Conservation (phyloP, 2,888 invertebrate genomes). For the Podabrus alpinus region DNA sequence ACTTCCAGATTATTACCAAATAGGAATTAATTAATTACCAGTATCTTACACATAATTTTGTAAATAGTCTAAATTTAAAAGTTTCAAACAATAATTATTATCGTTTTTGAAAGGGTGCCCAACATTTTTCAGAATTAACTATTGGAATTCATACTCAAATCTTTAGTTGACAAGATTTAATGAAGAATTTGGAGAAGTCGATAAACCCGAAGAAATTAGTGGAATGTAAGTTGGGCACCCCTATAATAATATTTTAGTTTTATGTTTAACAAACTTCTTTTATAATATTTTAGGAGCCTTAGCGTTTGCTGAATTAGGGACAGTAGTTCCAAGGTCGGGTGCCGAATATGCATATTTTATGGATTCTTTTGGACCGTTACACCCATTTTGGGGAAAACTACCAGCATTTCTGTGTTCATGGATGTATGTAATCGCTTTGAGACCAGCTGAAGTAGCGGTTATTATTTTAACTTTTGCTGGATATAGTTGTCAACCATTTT, state of each 20-base stretch:
- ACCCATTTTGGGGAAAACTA: constrained; percentile 71
- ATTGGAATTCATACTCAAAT: background rate
- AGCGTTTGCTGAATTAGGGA: constrained; percentile 80
- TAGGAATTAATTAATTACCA: too few species aligned
- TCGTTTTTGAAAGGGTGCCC: background rate
- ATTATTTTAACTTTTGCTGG: constrained; percentile 77
- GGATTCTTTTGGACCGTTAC: constrained; percentile 71
- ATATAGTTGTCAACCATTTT: constrained; percentile 71
- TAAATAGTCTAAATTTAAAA: too few species aligned
- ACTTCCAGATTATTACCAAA: too few species aligned
- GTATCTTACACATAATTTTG: too few species aligned
- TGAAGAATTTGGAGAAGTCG: background rate
- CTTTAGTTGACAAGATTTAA: background rate
- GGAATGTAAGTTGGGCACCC: background rate
- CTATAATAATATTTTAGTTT: background rate
- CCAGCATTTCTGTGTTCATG: constrained; percentile 78
- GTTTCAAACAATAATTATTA: too few species aligned
- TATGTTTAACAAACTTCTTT: background rate
- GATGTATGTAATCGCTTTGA: constrained; percentile 74
- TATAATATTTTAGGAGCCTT: constrained; percentile 69
- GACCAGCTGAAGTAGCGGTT: constrained; percentile 80
- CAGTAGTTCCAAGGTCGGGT: constrained; percentile 77
- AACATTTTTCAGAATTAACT: background rate
- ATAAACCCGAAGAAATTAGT: background rate
- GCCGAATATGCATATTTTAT: constrained; percentile 81